These are phyloP conservation scores for Callocephalon fimbriatum DNA, from an alignment of 2,113 vertebrate genomes.

Conservation along the genomic window DNA sequence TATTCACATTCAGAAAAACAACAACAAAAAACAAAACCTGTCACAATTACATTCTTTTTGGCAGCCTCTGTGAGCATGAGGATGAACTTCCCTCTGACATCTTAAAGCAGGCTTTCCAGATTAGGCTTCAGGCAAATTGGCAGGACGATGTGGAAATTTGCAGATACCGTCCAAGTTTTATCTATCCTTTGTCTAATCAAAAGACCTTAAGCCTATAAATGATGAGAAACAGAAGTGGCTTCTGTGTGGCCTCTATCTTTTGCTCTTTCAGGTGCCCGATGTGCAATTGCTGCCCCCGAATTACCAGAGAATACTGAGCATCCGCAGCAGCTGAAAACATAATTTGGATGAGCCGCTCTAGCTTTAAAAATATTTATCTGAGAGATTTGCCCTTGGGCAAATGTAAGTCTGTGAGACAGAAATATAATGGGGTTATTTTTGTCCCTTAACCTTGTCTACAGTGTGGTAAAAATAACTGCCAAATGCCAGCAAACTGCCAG, in stretches of 20 bases:
- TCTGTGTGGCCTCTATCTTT: not conserved
- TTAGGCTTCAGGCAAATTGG: constrained; percentile 50
- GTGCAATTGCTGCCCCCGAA: not conserved
- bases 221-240: constrained; percentile 10
- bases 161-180: constrained; percentile 29
- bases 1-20: constrained; percentile 61
- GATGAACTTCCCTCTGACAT: constrained; percentile 60
- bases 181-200: constrained; percentile 45
- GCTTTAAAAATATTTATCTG: not conserved
- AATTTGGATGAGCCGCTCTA: not conserved
- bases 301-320: not conserved
- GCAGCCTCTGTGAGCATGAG: constrained; percentile 48
- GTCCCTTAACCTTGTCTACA: not conserved
- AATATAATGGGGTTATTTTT: not conserved
- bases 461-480: constrained; percentile 30
- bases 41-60: constrained; percentile 57
- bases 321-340: not conserved
- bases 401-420: not conserved
- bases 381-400: not conserved
- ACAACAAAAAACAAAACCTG: constrained; percentile 67
- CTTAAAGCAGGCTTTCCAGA: constrained; percentile 62
- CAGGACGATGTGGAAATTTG: not conserved
- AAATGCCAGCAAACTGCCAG: constrained; percentile 25
- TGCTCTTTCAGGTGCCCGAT: not conserved
- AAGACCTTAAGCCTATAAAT: constrained; percentile 6